These are phyloP conservation scores for Crocidura indochinensis DNA, from an alignment of 2,797 vertebrate species.

Conservation along the genomic window DNA sequence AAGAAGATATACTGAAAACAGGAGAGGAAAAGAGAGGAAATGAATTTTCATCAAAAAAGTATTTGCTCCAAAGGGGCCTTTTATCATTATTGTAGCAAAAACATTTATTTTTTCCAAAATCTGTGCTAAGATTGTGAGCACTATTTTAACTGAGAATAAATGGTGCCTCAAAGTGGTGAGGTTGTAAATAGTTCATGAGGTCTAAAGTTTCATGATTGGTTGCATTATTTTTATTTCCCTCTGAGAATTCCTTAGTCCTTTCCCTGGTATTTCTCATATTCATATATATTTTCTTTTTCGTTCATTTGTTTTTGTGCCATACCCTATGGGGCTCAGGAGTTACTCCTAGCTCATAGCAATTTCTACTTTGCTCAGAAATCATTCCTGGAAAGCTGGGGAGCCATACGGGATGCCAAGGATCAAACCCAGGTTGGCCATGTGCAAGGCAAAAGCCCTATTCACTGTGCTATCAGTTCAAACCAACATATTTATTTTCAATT, in stretches of 20 bases:
- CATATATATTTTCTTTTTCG: neutral
- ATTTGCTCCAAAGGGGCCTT: constrained; percentile 72
- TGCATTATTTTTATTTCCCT: constrained; percentile 62
- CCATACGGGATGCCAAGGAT: no score
- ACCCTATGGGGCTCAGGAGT: no score
- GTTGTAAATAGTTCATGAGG: constrained; percentile 43
- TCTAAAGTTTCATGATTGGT: constrained; percentile 31
- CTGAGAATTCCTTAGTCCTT: neutral
- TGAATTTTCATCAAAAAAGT: constrained; percentile 68
- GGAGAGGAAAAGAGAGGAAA: constrained; percentile 46
- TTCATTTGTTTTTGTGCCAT: no score
- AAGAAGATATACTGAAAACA: constrained; percentile 55
- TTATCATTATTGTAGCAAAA: constrained; percentile 60
- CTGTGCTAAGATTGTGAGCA: constrained; percentile 53
- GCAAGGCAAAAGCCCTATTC: no score
- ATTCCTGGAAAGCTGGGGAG: no score
- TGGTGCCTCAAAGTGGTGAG: neutral
- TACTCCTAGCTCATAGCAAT: no score
- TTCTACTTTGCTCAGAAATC: no score
- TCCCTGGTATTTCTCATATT: constrained; percentile 40
- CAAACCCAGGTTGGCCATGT: no score
- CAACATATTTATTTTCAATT: neutral
- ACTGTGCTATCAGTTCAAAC: no score
- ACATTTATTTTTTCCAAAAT: constrained; percentile 63
- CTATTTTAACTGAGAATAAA: constrained; percentile 57